These are phyloP conservation scores for Istiophorus platypterus DNA, from an alignment of 2,113 vertebrate species.

Conservation along the genomic window DNA sequence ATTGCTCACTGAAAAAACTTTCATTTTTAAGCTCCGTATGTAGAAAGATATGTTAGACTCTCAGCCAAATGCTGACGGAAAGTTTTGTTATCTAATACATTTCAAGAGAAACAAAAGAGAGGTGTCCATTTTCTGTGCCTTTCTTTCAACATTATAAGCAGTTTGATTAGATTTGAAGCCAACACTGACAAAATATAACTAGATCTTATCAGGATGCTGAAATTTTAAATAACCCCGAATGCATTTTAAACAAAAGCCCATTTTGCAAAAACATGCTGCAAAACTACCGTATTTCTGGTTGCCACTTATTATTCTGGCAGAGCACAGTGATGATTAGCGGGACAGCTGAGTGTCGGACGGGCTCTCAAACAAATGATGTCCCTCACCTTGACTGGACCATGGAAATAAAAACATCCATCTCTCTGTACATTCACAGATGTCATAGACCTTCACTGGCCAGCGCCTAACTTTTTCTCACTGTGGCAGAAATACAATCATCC, in stretches of 20 bases:
- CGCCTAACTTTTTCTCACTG: slow-evolving; percentile 26
- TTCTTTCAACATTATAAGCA: not conserved
- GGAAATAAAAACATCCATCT: slow-evolving; percentile 72
- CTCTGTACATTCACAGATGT: slow-evolving; percentile 39
- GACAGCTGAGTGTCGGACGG: slow-evolving; percentile 67
- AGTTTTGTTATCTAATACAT: slow-evolving; percentile 9
- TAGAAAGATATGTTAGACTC: slow-evolving; percentile 22
- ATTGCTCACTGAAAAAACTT: slow-evolving; percentile 64
- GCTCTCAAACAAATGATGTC: slow-evolving; percentile 73
- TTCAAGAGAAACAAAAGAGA: slow-evolving; percentile 2
- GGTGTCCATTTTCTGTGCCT: not conserved
- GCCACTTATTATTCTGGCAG: slow-evolving; percentile 58
- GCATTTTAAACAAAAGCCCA: slow-evolving; percentile 42
- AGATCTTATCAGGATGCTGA: not conserved
- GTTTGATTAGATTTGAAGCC: not conserved
- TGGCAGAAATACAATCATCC: slow-evolving; percentile 43
- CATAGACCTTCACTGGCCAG: slow-evolving; percentile 40
- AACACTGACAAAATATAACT: slow-evolving; percentile 3
- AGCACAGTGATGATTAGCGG: slow-evolving; percentile 47
- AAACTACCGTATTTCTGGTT: slow-evolving; percentile 36
- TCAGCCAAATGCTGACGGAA: slow-evolving; percentile 15
- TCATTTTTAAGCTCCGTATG: slow-evolving; percentile 31
- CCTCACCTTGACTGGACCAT: slow-evolving; percentile 71
- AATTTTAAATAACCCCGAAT: not conserved
- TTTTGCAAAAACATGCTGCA: slow-evolving; percentile 44